Conservation (phyloP, 2,888 invertebrate species). For the Brachynemurus nebulosus region DNA sequence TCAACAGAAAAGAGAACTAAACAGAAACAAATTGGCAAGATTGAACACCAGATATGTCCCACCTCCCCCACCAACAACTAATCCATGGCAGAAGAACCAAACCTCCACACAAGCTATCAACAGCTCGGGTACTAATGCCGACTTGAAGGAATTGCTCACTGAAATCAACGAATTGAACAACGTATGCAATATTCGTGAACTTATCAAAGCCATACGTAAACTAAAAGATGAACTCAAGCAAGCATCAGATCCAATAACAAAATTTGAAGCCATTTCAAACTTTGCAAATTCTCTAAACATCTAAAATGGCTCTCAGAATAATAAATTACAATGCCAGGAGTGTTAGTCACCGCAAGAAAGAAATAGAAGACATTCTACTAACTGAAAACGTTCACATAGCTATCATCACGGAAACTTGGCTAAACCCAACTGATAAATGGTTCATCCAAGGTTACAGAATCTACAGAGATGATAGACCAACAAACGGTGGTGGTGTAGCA, state of each 20-base stretch:
- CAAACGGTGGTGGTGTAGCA: neutral
- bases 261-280: neutral
- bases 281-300: neutral
- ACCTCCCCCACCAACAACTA: neutral
- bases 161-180: neutral
- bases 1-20: neutral
- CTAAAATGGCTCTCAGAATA: neutral
- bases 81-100: neutral
- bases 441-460: neutral
- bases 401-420: neutral
- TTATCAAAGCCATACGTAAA: neutral
- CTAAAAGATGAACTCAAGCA: neutral
- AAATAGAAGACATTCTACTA: neutral
- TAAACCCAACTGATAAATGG: neutral
- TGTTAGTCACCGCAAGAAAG: neutral
- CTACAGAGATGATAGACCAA: neutral
- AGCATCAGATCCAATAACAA: neutral
- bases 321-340: neutral
- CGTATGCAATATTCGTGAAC: neutral
- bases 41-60: neutral
- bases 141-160: neutral
- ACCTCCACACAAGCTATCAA: too few relatives aligned
- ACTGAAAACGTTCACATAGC: neutral
- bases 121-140: neutral
- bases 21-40: neutral